phyloP scores from a whole-genome alignment of 1,140 invertebrate genomes.

The Pristionchus pacificus region DNA sequence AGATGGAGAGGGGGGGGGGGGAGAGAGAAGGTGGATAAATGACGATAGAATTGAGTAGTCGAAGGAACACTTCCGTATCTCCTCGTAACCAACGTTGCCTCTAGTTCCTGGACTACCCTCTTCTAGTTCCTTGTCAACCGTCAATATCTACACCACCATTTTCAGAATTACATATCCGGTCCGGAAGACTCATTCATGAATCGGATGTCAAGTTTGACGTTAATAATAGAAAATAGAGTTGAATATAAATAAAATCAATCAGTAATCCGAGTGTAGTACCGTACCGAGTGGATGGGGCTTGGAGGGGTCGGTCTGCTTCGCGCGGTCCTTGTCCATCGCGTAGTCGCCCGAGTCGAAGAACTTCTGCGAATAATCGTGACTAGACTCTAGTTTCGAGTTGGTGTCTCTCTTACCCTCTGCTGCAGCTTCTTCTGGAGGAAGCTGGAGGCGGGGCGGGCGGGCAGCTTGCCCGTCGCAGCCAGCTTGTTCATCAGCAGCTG shows the following conservation, averaged over 20 bases:
- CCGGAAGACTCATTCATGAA: not conserved
- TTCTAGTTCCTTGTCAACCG: too few species aligned
- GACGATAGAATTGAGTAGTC: too few species aligned
- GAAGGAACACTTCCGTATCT: too few species aligned
- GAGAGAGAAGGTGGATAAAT: too few species aligned
- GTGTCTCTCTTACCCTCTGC: constrained; percentile 46
- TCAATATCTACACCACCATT: too few species aligned
- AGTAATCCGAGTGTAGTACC: constrained; percentile 3
- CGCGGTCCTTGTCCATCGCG: constrained; percentile 54
- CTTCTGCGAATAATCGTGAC: constrained; percentile 44
- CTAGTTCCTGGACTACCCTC: too few species aligned
- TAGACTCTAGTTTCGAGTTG: too few species aligned
- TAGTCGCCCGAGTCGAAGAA: constrained; percentile 58
- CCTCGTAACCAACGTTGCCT: too few species aligned
- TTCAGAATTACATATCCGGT: constrained; percentile 8
- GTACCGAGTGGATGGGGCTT: constrained; percentile 1
- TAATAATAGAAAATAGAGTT: constrained; percentile 11
- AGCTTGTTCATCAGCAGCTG: constrained; percentile 55
- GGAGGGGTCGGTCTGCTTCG: constrained; percentile 10
- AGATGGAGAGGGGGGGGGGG: too few species aligned
- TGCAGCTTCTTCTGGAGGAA: constrained; percentile 56
- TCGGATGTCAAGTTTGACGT: constrained; percentile 2
- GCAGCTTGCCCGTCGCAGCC: constrained; percentile 46
- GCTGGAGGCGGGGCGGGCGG: constrained; percentile 48
- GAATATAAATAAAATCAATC: constrained; percentile 1